A percentile compares a stretch with the other conserved stretches of the same genome.
These are phyloP conservation scores for Hypsopygia costalis DNA, from an alignment of 2,888 invertebrate genomes.

Conservation along the genomic window DNA sequence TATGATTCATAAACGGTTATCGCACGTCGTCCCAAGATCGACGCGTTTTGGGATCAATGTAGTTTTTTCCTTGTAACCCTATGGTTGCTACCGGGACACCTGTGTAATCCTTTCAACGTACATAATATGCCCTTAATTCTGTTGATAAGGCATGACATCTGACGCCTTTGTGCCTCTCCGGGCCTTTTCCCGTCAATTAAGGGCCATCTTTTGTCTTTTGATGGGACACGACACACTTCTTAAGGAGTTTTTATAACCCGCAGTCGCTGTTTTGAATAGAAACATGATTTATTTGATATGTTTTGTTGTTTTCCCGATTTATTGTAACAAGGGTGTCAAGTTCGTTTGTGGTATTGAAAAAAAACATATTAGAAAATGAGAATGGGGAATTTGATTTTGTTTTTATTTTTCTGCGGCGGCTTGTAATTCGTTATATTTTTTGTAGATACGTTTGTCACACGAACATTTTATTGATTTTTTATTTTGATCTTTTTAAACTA, in stretches of 20 bases:
- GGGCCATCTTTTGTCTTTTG: conserved; percentile 62
- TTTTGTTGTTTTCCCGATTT: conserved; percentile 65
- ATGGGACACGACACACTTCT: conserved; percentile 68
- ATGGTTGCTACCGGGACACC: conserved; percentile 53
- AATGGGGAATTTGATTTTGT: conserved; percentile 13
- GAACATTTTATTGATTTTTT: no score
- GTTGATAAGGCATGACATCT: conserved; percentile 77
- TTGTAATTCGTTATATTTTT: conserved; percentile 3
- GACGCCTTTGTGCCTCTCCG: conserved; percentile 61
- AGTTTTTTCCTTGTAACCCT: conserved; percentile 37
- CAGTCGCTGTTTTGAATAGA: conserved; percentile 69
- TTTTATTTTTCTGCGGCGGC: conserved; percentile 11
- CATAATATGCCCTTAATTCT: conserved; percentile 77
- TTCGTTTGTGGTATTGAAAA: conserved; percentile 36
- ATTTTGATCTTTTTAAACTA: no score
- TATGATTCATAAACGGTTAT: no score
- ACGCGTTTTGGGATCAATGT: not conserved
- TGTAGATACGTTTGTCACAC: not conserved
- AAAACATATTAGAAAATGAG: conserved; percentile 31
- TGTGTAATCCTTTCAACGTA: conserved; percentile 76
- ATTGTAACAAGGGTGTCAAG: conserved; percentile 56
- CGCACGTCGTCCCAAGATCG: no score
- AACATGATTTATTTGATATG: conserved; percentile 68
- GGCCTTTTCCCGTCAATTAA: conserved; percentile 69
- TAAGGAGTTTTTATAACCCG: conserved; percentile 39